These are phyloP conservation scores for Oscheius sp. DNA, from an alignment of 2,888 invertebrate species.

Conservation along the genomic window DNA sequence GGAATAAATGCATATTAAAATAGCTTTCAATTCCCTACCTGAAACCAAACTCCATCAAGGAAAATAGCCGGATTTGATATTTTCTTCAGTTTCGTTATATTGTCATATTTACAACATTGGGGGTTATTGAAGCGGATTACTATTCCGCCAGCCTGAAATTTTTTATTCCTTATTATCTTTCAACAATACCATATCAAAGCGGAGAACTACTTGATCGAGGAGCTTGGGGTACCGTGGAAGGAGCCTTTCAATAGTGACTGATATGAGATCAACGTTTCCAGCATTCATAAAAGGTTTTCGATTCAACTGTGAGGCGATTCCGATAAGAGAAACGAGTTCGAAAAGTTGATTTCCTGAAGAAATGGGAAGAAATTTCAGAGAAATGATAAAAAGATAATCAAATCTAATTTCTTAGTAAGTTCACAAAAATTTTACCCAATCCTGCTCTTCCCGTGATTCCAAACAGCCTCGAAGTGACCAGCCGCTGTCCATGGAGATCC, in stretches of 20 bases:
- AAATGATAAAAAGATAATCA: neutral
- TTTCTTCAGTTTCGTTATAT: neutral
- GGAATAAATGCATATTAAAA: conserved; percentile 3
- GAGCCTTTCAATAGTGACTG: neutral
- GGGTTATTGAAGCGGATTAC: neutral
- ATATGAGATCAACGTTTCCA: neutral
- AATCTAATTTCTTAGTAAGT: neutral
- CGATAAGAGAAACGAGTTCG: conserved; percentile 15
- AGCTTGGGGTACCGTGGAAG: neutral
- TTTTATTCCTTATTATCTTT: neutral
- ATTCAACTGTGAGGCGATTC: conserved; percentile 1
- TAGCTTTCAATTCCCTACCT: neutral
- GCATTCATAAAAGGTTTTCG: conserved; percentile 12
- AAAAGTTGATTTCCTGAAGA: conserved; percentile 25
- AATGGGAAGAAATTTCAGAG: neutral
- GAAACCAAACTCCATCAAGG: conserved; percentile 14
- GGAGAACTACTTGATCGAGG: neutral
- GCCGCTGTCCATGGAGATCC: neutral
- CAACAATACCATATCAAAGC: neutral
- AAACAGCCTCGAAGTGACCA: neutral
- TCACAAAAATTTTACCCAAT: neutral
- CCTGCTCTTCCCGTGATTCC: conserved; percentile 11
- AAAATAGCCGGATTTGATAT: neutral
- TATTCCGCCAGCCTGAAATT: neutral
- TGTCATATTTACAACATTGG: neutral